Conservation (phyloP, 2,888 invertebrate species). For the Andrena trimmerana region DNA sequence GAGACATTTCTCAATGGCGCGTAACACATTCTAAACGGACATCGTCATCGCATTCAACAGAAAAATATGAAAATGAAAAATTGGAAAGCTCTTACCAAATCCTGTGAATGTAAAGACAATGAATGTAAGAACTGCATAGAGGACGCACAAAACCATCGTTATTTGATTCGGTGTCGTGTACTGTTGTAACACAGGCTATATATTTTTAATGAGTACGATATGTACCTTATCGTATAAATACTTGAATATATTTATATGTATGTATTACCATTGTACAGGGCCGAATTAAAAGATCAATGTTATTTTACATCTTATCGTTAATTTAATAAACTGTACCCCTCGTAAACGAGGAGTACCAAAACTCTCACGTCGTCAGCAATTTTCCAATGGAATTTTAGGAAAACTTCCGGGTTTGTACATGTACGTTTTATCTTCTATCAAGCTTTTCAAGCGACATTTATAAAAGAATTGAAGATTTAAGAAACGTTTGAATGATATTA, state of each 20-base stretch:
- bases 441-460: neutral
- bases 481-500: neutral
- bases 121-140: conserved; percentile 17
- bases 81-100: neutral
- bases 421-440: neutral
- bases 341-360: conserved; percentile 70
- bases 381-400: neutral
- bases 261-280: conserved; percentile 74
- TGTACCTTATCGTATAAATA: conserved; percentile 26
- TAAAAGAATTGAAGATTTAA: neutral
- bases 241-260: conserved; percentile 21
- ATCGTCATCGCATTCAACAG: neutral
- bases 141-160: conserved; percentile 58
- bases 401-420: neutral
- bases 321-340: conserved; percentile 80
- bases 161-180: conserved; percentile 73
- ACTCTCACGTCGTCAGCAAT: conserved; percentile 28
- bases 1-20: conserved; percentile 12
- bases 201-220: conserved; percentile 26
- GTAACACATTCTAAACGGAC: conserved; percentile 10
- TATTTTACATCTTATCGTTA: conserved; percentile 80
- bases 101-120: conserved; percentile 21
- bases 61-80: neutral
- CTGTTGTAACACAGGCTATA: conserved; percentile 54
- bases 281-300: conserved; percentile 73